Base-by-base conservation (phyloP, 2,113 vertebrate genomes). In the Podocnemis expansa region DNA sequence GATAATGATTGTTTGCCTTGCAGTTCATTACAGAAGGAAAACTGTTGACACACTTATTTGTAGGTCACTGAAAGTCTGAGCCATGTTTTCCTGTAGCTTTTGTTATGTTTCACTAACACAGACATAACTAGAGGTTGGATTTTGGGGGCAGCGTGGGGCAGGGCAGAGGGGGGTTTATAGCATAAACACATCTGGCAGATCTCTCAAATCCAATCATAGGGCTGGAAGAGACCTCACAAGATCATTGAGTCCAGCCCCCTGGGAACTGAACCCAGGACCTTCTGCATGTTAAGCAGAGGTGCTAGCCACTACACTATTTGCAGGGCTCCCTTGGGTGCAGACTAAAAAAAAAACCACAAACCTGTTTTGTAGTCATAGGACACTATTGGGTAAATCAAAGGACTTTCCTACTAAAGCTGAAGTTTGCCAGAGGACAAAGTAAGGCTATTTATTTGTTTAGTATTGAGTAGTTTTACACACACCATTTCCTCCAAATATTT, bases 371-470 rank as follows among this genome's bases (percentile, higher is more conserved):
- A 92, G 88, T n/a, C 85, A 92, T 60, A 43, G 49, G 78, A 87
- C 84, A 22, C 41, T 80, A 85, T 87, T 54, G 94, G 87, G 85
- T 91, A 93, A 94, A 91, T 87, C 93, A 94, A 58, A 93, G 78
- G 76, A 80, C 24, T 3, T 19, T 80, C 54, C 93, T 96, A 88
- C 87, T 92, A 84, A 9, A 24, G 80, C 92, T 90, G 73, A 94
- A 78, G 43, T 96, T 93, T 89, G 91, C 70, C 49, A 58, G 67
- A 92, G 82, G 25, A 55, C 43, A 76, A 93, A 88, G 84, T 56
- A 88, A 83, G 93, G 89, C 85, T 87, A 83, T 92, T 87, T 94
- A 89, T 95, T 95, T 95, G 81, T 97, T 96, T 85, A 94, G 84
- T 96, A 92, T 90, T 73, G 60, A 67, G 76, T 81, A 75, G 73